Conservation (phyloP, 1,140 invertebrate genomes). For the Goniozus legneri region DNA sequence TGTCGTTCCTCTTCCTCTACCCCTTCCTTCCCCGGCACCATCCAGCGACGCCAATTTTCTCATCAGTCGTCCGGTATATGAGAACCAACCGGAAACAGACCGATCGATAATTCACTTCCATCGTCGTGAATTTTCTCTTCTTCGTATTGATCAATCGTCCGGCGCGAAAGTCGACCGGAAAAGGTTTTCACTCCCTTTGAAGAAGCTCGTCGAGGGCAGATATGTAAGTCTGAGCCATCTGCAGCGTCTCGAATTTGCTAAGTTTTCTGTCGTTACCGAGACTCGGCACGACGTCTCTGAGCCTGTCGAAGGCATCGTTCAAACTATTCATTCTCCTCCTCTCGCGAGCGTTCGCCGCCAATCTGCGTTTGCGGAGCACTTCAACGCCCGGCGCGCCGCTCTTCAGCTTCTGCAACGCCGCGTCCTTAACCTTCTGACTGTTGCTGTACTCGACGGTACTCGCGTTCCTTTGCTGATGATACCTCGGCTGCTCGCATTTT, state of each 20-base stretch:
- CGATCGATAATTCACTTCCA: no score
- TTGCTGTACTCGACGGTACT: constrained; percentile 19
- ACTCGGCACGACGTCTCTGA: constrained; percentile 77
- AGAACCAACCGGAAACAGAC: no score
- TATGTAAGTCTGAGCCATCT: constrained; percentile 89
- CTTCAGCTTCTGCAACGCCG: constrained; percentile 40
- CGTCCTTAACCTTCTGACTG: constrained; percentile 27
- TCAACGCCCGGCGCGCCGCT: constrained; percentile 53
- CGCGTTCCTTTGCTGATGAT: constrained; percentile 20
- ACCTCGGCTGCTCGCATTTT: constrained; percentile 19
- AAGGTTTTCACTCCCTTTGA: constrained; percentile 30
- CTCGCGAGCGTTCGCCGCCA: constrained; percentile 77
- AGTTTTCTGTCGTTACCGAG: constrained; percentile 75
- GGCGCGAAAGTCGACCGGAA: background rate
- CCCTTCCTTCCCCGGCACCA: background rate
- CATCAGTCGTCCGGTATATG: no score
- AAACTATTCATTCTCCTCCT: constrained; percentile 77
- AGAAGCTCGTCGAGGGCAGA: constrained; percentile 66
- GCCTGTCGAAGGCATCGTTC: constrained; percentile 77
- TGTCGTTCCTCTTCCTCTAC: background rate
- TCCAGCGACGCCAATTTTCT: no score
- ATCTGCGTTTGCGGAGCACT: constrained; percentile 71
- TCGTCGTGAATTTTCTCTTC: background rate
- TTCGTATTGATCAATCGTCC: background rate
- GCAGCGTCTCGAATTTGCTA: constrained; percentile 83